Base-by-base conservation (phyloP, 2,797 vertebrate species). In the Crocodylus rhombifer region DNA sequence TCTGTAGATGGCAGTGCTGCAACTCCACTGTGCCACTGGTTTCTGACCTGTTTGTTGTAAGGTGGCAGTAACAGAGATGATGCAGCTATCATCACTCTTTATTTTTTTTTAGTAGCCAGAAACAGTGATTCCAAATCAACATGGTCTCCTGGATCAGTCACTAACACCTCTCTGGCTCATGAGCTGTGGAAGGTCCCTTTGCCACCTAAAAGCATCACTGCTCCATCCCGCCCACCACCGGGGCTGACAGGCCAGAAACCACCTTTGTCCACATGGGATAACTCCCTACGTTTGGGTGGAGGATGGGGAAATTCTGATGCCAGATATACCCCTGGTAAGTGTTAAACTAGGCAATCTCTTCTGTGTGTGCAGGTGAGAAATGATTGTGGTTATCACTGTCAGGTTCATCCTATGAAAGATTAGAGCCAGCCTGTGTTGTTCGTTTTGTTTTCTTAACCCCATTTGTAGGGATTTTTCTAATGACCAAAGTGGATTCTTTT, bases 111-210 rank as follows among this genome's bases (percentile, higher is more conserved):
- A 97, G 94, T 98, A 99, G 99, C 99, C 98, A 99, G 99, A 99
- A 99, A 98, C 98, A 99, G 98, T 98, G 99, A 99, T 98, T 99
- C 99, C 98, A 99, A 99, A 98, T 98, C 98, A 96, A 97, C 98
- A 1, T 99, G 99, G 99, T 99, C 99, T 98, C 99, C 99, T 97
- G 98, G 99, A 98, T 98, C 99, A 97, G 98, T 99, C 97, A 98
- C 98, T 97, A 99, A 99, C 98, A 99, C 99, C 97, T 99, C 99
- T 98, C 98, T 99, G 97, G 99, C 99, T 97, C 99, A 99, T 86
- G 99, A 99, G 98, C 98, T 99, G 98, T 99, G 99, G 99, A 99
- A 99, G 98, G 99, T 99, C 97, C 99, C 99, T 97, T 98, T 99
- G 98, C 98, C 99, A 97, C 98, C 99, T 93, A 99, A 99, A 98